phyloP scores from a whole-genome alignment of 2,113 vertebrate species.

The Puffinus mauretanicus region DNA sequence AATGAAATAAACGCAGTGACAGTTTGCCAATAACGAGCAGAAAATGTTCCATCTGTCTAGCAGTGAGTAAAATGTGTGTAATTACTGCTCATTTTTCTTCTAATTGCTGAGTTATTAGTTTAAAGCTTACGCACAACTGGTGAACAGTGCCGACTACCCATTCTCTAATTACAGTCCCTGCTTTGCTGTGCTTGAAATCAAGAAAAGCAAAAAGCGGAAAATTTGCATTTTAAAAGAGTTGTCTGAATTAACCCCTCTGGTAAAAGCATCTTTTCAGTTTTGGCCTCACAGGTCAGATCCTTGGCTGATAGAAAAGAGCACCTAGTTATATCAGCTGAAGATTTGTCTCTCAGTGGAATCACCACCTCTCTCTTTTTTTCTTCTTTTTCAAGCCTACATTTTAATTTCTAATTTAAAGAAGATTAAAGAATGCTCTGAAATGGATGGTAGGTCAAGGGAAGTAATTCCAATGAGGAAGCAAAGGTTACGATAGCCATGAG shows the following conservation, averaged over 20 bases:
- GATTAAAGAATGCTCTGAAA: neutral
- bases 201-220: conserved; percentile 9
- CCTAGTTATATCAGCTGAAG: neutral
- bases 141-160: conserved; percentile 66
- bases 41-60: conserved; percentile 80
- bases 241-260: conserved; percentile 40
- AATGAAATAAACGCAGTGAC: conserved; percentile 78
- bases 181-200: conserved; percentile 55
- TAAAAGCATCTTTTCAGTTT: neutral
- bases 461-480: neutral
- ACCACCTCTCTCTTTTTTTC: neutral
- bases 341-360: neutral
- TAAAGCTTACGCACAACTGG: conserved; percentile 76
- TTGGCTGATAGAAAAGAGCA: neutral
- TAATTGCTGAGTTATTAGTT: conserved; percentile 85
- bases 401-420: conserved; percentile 22
- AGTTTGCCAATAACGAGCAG: conserved; percentile 78
- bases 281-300: neutral
- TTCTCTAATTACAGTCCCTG: conserved; percentile 68
- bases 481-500: neutral
- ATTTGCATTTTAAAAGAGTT: conserved; percentile 45
- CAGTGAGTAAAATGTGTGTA: conserved; percentile 78
- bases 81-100: conserved; percentile 83
- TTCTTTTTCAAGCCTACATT: neutral
- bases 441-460: neutral